A percentile compares a stretch with the other conserved stretches of the same genome.
These are phyloP conservation scores for Rhorus exstirpatorius DNA, from an alignment of 2,888 invertebrate species.

Conservation along the genomic window DNA sequence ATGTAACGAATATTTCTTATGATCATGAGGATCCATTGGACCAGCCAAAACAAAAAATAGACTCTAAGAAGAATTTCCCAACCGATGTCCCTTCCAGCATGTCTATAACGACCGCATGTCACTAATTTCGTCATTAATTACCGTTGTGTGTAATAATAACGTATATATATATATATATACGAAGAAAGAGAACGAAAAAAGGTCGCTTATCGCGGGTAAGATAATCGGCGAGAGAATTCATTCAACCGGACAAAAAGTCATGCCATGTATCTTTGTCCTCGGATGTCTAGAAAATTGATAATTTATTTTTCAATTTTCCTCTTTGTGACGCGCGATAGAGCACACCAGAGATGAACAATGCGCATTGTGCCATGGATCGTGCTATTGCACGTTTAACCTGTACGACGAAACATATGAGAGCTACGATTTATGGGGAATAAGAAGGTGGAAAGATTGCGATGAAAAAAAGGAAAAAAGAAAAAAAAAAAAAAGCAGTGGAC, in stretches of 20 bases:
- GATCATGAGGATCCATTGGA: slow-evolving; percentile 61
- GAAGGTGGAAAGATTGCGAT: neutral
- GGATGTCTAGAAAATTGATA: slow-evolving; percentile 62
- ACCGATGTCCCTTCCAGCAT: slow-evolving; percentile 36
- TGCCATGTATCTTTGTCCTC: slow-evolving; percentile 68
- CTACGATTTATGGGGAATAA: neutral
- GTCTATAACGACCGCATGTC: slow-evolving; percentile 12
- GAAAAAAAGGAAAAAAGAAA: slow-evolving; percentile 3
- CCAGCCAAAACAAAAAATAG: slow-evolving; percentile 56
- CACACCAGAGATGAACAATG: slow-evolving; percentile 3
- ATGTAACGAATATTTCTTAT: too few species aligned
- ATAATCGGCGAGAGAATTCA: neutral
- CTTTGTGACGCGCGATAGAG: neutral
- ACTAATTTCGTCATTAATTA: slow-evolving; percentile 9
- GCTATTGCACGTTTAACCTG: neutral
- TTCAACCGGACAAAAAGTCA: slow-evolving; percentile 38
- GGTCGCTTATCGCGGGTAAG: neutral
- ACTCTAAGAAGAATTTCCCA: slow-evolving; percentile 53
- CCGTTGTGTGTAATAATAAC: slow-evolving; percentile 12
- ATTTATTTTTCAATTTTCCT: slow-evolving; percentile 50
- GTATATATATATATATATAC: neutral
- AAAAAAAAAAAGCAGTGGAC: neutral
- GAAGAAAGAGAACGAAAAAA: neutral
- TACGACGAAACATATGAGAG: slow-evolving; percentile 33
- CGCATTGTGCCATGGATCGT: slow-evolving; percentile 26